Percentiles rank a stretch among this genome's conserved stretches.
Conservation (phyloP, 1,140 invertebrate species). For the Drosophila subpulchrella region DNA sequence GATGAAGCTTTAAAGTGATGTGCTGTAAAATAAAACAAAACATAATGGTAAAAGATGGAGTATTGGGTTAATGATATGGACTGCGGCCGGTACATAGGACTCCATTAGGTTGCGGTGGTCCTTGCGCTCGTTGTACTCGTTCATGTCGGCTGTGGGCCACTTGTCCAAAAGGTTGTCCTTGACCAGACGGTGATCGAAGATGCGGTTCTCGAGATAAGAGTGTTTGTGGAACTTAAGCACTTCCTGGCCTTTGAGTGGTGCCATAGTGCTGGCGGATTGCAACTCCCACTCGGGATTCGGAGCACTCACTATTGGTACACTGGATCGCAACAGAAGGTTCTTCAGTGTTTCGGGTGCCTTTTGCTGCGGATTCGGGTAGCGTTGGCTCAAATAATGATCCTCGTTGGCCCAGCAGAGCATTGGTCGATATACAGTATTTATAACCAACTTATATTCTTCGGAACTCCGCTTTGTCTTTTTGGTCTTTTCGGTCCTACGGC, state of each 20-base stretch:
- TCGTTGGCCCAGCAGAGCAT: slow-evolving; percentile 81
- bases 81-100: slow-evolving; percentile 76
- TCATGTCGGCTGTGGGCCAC: slow-evolving; percentile 73
- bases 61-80: slow-evolving; percentile 21
- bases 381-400: slow-evolving; percentile 68
- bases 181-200: slow-evolving; percentile 80
- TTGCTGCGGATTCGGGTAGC: slow-evolving; percentile 63
- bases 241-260: slow-evolving; percentile 70
- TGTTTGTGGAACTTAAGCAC: slow-evolving; percentile 74
- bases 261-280: slow-evolving; percentile 52
- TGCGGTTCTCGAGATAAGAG: slow-evolving; percentile 81
- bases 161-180: slow-evolving; percentile 82
- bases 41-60: background rate
- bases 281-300: slow-evolving; percentile 19
- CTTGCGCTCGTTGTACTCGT: slow-evolving; percentile 79
- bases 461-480: too few relatives aligned
- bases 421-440: background rate
- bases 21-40: background rate
- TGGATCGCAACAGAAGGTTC: slow-evolving; percentile 74
- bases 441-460: background rate
- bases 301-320: slow-evolving; percentile 82
- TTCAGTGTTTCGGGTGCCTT: slow-evolving; percentile 76
- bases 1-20: background rate
- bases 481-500: background rate
- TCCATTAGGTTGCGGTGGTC: slow-evolving; percentile 84